Percentiles rank a stretch among this genome's conserved stretches.
Conservation (phyloP, 2,797 vertebrate genomes). For the Diplodus puntazzo region DNA sequence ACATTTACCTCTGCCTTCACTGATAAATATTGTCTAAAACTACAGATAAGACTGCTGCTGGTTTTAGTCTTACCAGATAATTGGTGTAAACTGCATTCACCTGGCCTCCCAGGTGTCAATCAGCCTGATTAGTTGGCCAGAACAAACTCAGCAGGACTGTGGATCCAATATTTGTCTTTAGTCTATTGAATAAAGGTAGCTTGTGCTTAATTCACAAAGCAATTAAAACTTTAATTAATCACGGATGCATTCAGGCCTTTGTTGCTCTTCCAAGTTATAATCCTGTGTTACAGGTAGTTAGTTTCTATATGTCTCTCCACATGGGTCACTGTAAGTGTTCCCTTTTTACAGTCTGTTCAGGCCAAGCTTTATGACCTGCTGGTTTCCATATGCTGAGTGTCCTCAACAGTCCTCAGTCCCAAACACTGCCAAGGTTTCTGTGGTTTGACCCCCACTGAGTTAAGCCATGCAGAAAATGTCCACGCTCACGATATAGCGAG, state of each 20-base stretch:
- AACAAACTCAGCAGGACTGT: constrained; percentile 43
- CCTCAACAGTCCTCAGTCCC: constrained; percentile 17
- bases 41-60: constrained; percentile 11
- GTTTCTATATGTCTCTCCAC: not conserved
- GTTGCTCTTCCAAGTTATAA: not conserved
- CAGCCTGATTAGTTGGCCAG: constrained; percentile 32
- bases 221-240: not conserved
- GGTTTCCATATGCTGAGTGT: constrained; percentile 63
- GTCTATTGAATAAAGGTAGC: not conserved
- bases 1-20: not conserved
- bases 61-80: constrained; percentile 31
- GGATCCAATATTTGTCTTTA: not conserved
- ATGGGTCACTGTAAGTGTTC: not conserved
- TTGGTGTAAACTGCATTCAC: constrained; percentile 46
- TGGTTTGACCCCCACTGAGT: constrained; percentile 54
- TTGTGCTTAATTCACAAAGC: not conserved
- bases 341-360: constrained; percentile 9
- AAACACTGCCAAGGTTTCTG: constrained; percentile 61
- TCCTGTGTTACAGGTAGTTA: not conserved
- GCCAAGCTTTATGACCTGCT: constrained; percentile 44
- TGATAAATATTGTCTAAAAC: not conserved
- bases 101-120: constrained; percentile 41
- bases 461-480: constrained; percentile 72
- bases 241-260: not conserved
- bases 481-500: constrained; percentile 29